These are phyloP conservation scores for Acrobasis suavella DNA, from an alignment of 2,888 invertebrate species.

Conservation along the genomic window DNA sequence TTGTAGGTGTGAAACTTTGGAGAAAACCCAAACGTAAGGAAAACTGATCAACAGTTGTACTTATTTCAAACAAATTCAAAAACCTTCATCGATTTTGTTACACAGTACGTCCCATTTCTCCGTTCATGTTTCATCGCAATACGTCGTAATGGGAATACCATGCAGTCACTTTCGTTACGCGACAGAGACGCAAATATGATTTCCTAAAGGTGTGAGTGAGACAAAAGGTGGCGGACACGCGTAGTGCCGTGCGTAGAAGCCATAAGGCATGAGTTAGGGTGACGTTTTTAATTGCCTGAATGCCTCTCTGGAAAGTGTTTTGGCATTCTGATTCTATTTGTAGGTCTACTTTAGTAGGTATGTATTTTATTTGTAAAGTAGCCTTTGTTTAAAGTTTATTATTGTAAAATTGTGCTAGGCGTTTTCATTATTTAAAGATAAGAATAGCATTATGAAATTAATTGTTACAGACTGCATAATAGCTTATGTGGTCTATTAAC, in stretches of 20 bases:
- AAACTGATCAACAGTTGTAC: neutral
- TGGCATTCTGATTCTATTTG: neutral
- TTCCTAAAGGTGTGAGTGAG: conserved; percentile 1
- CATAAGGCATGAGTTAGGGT: conserved; percentile 35
- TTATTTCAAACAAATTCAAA: neutral
- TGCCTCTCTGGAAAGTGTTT: conserved; percentile 22
- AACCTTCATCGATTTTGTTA: conserved; percentile 1
- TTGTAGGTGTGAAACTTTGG: too few relatives aligned
- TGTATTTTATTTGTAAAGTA: too few relatives aligned
- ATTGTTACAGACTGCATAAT: too few relatives aligned
- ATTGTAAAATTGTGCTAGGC: too few relatives aligned
- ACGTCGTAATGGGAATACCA: conserved; percentile 34
- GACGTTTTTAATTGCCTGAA: conserved; percentile 34
- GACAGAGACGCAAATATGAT: conserved; percentile 22
- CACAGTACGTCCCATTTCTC: conserved; percentile 18
- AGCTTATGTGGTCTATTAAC: too few relatives aligned
- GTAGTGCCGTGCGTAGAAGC: conserved; percentile 35
- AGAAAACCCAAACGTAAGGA: too few relatives aligned
- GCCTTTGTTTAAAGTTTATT: too few relatives aligned
- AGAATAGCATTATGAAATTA: too few relatives aligned
- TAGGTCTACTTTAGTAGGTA: neutral
- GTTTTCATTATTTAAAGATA: too few relatives aligned
- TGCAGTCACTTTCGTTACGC: conserved; percentile 32
- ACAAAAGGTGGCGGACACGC: conserved; percentile 24
- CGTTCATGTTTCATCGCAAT: conserved; percentile 33